Percentiles rank a stretch among this genome's conserved stretches.
phyloP scores from a whole-genome alignment of 2,888 invertebrate species.

The Loripinus fragilis region DNA sequence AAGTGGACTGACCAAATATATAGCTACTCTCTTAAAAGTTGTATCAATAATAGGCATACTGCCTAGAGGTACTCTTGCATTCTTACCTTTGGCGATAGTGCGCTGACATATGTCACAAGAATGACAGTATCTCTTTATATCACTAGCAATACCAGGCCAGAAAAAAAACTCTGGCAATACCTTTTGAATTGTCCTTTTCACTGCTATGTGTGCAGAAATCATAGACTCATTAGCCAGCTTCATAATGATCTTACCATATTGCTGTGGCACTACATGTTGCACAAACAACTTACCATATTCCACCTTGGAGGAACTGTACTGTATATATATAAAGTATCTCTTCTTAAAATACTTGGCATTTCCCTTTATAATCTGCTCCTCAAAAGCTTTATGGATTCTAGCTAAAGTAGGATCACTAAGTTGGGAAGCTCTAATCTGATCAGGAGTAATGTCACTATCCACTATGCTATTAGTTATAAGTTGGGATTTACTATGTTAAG shows the following conservation, averaged over 20 bases:
- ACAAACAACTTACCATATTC: slow-evolving; percentile 18
- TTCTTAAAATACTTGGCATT: slow-evolving; percentile 14
- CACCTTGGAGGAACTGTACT: slow-evolving; percentile 14
- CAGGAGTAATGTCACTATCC: background rate
- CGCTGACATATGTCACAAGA: background rate
- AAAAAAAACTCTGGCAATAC: slow-evolving; percentile 42
- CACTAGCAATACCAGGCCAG: slow-evolving; percentile 26
- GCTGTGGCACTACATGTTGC: slow-evolving; percentile 48
- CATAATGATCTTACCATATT: slow-evolving; percentile 36
- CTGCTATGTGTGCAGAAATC: slow-evolving; percentile 24
- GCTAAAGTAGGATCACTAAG: slow-evolving; percentile 4
- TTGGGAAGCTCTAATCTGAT: background rate
- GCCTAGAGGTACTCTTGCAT: background rate
- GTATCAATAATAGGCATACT: background rate
- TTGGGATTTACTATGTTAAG: too few relatives aligned
- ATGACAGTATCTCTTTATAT: background rate
- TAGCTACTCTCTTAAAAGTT: background rate
- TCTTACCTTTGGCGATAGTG: background rate
- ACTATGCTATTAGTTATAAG: too few relatives aligned
- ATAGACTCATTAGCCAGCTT: slow-evolving; percentile 53
- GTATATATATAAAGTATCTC: slow-evolving; percentile 23
- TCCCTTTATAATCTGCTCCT: background rate
- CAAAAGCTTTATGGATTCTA: background rate
- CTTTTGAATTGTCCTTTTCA: slow-evolving; percentile 13
- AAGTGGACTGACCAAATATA: background rate